phyloP scores from a whole-genome alignment of 2,888 invertebrate species.

The Heliconius erato region DNA sequence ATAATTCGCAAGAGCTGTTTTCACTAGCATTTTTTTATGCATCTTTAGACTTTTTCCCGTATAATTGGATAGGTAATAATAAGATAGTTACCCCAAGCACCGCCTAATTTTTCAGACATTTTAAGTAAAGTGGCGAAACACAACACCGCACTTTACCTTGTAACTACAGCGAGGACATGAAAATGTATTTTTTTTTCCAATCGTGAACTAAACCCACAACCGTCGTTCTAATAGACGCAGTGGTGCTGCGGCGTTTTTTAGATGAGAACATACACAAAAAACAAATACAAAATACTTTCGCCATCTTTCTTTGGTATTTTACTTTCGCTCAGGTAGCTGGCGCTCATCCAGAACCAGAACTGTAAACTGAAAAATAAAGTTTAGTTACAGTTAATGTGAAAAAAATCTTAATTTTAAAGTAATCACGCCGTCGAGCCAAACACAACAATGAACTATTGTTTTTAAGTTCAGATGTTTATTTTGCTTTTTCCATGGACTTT shows the following conservation, averaged over 20 bases:
- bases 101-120: too few relatives aligned
- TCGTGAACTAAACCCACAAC: neutral
- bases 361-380: constrained; percentile 16
- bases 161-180: too few relatives aligned
- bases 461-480: constrained; percentile 22
- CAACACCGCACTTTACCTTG: too few relatives aligned
- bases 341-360: constrained; percentile 1
- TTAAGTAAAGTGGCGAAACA: too few relatives aligned
- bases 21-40: neutral
- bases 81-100: too few relatives aligned
- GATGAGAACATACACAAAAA: neutral
- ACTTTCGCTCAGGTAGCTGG: constrained; percentile 24
- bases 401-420: constrained; percentile 25
- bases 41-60: neutral
- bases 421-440: constrained; percentile 28
- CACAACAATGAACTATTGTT: constrained; percentile 14
- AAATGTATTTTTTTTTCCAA: neutral
- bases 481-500: constrained; percentile 7
- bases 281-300: constrained; percentile 13
- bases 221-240: neutral
- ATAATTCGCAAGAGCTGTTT: neutral
- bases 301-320: neutral
- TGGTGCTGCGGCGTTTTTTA: neutral
- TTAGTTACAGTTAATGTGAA: constrained; percentile 9
- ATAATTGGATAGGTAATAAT: neutral